Base-by-base conservation (phyloP, 2,888 invertebrate species). In the Polyploca ridens region DNA sequence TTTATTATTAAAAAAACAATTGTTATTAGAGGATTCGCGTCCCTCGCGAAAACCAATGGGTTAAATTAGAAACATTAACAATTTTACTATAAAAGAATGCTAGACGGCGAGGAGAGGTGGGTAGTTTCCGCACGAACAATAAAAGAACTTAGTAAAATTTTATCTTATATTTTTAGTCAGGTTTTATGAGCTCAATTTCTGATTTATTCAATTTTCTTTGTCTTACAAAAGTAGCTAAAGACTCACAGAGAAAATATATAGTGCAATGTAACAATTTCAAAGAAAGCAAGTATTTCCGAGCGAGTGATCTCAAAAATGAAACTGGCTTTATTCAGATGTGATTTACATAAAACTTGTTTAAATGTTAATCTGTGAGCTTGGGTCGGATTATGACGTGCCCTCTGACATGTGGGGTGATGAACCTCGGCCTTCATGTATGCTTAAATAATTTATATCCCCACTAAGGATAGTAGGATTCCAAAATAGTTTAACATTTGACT, bases 271-370 rank as follows among this genome's bases (percentile, higher is more conserved):
- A 75, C 76, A 77, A 79, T 83, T 81, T 79, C 77, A 79, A 79
- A 81, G 75, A 80, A 77, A 73, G 72, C 67, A 74, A 74, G 68
- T 66, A 62, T 71, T 82, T 83, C 79, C 83, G 75, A 76, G 74
- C 76, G 80, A 74, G 77, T 70, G 83, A 83, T 82, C 84, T 85
- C 79, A 85, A 85, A 88, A 88, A 89, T 85, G 82, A 83, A 85
- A 84, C 83, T 76, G 78, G 81, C 83, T 85, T 84, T 77, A 83
- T 78, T 78, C 82, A 74, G 68, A 61, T 78, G 78, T 74, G 84
- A 91, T 93, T 93, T 91, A 89, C 93, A 93, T 93, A 93, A 92
- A 93, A 88, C 89, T 92, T 91, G 90, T 93, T 90, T 91, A 93
- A 91, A 93, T 93, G 93, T 91, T 92, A 93, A 93, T 93, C 89